Conservation (phyloP, 2,797 vertebrate species). For the Cephalopachus bancanus region DNA sequence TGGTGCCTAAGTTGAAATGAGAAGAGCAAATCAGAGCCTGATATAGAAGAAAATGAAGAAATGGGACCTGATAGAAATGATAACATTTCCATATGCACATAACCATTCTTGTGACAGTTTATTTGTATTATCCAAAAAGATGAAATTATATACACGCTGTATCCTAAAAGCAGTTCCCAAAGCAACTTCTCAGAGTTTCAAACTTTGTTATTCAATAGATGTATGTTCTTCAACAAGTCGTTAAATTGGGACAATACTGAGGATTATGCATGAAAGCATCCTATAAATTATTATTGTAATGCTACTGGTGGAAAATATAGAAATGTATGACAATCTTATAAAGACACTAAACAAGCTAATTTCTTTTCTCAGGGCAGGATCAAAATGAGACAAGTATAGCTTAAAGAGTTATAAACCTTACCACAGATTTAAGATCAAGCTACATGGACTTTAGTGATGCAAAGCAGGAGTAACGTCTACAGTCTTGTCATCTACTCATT, state of each 20-base stretch:
- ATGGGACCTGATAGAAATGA: background rate
- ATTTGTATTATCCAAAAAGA: constrained; percentile 34
- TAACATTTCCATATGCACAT: background rate
- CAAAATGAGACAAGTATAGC: constrained; percentile 61
- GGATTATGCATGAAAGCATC: constrained; percentile 53
- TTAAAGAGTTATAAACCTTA: constrained; percentile 70
- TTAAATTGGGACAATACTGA: constrained; percentile 68
- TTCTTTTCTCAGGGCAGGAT: constrained; percentile 49
- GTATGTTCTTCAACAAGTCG: constrained; percentile 32
- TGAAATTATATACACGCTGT: background rate
- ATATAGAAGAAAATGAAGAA: background rate
- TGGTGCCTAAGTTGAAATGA: constrained; percentile 26
- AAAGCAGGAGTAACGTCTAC: constrained; percentile 10
- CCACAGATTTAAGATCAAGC: constrained; percentile 68
- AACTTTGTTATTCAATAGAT: constrained; percentile 20
- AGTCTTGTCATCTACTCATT: constrained; percentile 55
- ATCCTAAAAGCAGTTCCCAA: background rate
- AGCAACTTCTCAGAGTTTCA: constrained; percentile 43
- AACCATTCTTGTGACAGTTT: constrained; percentile 14
- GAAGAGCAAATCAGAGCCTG: background rate
- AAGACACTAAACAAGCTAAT: constrained; percentile 72
- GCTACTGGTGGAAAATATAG: constrained; percentile 50
- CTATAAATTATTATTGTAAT: constrained; percentile 60
- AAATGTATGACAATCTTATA: constrained; percentile 60
- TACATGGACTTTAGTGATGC: constrained; percentile 10